Percentiles rank a stretch among this genome's conserved stretches.
phyloP scores from a whole-genome alignment of 2,113 vertebrate species.

The cattle (Bos taurus) region ARS-UCD2.0 NC_037330.1:23084501-23085000 shows the following conservation, averaged over 20 bases:
- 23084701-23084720: neutral
- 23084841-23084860: constrained; percentile 97
- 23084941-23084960: neutral
- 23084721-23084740: neutral
- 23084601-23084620: neutral
- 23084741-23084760: neutral
- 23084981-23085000: constrained; percentile 10
- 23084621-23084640: neutral
- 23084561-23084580: neutral
- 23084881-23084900: constrained; percentile 96
- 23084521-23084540: neutral
- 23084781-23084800: constrained; percentile 91
- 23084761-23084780: neutral
- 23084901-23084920: constrained; percentile 77
- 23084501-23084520: neutral
- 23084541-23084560: neutral
- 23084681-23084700: neutral
- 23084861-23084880: constrained; percentile 96
- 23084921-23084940: neutral
- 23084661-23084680: neutral
- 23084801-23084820: constrained; percentile 98
- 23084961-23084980: neutral
- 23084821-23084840: constrained; percentile 97
- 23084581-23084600: neutral
- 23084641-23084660: constrained; percentile 1